Conservation (phyloP, 2,113 vertebrate species). For the Monopterus albus region DNA sequence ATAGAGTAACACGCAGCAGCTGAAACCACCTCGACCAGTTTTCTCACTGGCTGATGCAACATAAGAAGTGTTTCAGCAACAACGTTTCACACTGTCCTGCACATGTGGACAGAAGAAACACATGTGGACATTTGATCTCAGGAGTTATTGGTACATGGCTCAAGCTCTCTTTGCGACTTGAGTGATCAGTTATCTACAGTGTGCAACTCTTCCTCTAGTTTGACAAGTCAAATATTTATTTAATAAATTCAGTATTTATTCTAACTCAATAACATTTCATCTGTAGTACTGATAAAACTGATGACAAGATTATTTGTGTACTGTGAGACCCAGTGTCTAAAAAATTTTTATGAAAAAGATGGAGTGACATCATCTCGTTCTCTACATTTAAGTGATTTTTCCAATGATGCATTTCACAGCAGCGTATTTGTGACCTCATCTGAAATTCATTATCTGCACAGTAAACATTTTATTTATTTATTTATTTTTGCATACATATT, state of each 20-base stretch:
- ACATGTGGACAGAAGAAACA: slow-evolving; percentile 10
- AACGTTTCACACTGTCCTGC: slow-evolving; percentile 20
- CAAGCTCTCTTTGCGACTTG: no score
- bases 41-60: slow-evolving; percentile 65
- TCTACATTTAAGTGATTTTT: slow-evolving; percentile 38
- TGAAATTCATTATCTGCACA: slow-evolving; percentile 71
- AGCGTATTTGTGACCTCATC: slow-evolving; percentile 60
- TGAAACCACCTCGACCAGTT: slow-evolving; percentile 34
- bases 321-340: neutral
- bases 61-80: slow-evolving; percentile 54
- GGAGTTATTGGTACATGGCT: no score
- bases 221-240: neutral
- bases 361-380: slow-evolving; percentile 20
- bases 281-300: neutral
- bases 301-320: slow-evolving; percentile 11
- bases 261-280: neutral
- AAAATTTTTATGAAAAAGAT: slow-evolving; percentile 16
- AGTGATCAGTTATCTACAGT: no score
- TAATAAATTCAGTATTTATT: neutral
- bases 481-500: slow-evolving; percentile 76
- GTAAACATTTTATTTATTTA: slow-evolving; percentile 68
- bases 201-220: no score
- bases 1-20: slow-evolving; percentile 36
- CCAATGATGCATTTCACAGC: slow-evolving; percentile 64
- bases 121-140: no score